phyloP scores from a whole-genome alignment of 2,113 vertebrate genomes.

The Poicephalus meyeri region DNA sequence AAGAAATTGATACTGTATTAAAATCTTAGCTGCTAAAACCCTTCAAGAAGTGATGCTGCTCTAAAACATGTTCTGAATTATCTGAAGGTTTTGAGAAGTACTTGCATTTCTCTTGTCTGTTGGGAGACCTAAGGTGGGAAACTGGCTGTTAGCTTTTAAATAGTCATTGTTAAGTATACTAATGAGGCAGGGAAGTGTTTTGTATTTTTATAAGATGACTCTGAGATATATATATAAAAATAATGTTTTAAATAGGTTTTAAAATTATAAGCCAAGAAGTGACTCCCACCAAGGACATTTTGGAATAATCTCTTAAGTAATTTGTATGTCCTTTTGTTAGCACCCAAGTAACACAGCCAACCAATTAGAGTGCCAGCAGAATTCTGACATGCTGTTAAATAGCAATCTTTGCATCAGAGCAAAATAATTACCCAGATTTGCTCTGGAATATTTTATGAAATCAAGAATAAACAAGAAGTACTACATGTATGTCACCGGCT shows the following conservation, averaged over 20 bases:
- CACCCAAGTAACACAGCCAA: neutral
- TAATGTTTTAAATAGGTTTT: neutral
- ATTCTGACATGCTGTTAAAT: neutral
- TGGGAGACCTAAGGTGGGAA: neutral
- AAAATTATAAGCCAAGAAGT: neutral
- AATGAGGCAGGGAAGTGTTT: neutral
- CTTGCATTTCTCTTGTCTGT: neutral
- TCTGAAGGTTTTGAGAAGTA: neutral
- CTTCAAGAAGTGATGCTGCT: neutral
- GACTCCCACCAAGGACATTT: neutral
- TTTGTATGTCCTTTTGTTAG: neutral
- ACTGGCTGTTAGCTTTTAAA: neutral
- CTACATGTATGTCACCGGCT: neutral
- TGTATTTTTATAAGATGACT: neutral
- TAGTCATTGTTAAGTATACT: rapidly evolving
- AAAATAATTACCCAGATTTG: neutral
- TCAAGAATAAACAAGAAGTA: neutral
- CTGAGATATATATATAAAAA: neutral
- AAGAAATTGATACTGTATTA: neutral
- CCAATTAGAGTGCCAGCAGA: neutral
- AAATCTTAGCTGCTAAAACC: neutral
- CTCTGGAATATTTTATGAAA: neutral
- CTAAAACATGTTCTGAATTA: neutral
- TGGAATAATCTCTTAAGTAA: neutral
- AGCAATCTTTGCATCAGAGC: neutral